Evolutionary conservation across 2,113 vertebrate species (phyloP).

Genomic region (Cephalopholis sonnerati): DNA sequence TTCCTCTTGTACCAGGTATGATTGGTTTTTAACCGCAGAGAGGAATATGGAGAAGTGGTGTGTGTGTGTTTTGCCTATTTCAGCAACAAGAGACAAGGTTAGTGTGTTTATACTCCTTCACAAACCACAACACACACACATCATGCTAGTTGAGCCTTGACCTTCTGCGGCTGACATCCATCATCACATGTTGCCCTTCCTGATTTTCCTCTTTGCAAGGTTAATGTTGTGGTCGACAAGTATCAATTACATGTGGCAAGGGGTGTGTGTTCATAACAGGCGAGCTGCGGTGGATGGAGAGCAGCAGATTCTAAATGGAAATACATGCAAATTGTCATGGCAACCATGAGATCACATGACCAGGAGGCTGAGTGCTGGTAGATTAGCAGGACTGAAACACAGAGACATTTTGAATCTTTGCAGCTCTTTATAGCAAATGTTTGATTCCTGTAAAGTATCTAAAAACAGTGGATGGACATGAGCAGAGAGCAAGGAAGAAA

Average conservation of each 20-base stretch:
- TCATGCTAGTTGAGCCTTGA: not conserved
- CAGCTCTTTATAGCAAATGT: not conserved
- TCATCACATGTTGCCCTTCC: conserved; percentile 18
- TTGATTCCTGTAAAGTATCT: conserved; percentile 11
- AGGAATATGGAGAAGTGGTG: not conserved
- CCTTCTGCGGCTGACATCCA: conserved; percentile 41
- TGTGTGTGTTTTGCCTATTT: conserved; percentile 2
- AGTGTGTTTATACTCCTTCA: not conserved
- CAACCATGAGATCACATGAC: conserved; percentile 32
- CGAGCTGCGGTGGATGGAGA: not conserved
- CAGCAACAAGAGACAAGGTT: not conserved
- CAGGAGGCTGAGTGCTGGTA: conserved; percentile 5
- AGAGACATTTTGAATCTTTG: not conserved
- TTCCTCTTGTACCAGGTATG: not conserved
- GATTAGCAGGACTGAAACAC: conserved; percentile 8
- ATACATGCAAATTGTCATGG: conserved; percentile 45
- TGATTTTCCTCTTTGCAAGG: conserved; percentile 21
- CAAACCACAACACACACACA: conserved; percentile 1
- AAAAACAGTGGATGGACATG: not conserved
- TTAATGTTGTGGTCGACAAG: conserved; percentile 31
- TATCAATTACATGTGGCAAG: conserved; percentile 60
- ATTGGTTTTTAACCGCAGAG: not conserved
- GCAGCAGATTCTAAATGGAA: conserved; percentile 42
- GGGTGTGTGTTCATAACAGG: not conserved
- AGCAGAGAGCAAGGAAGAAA: not conserved